A percentile compares a stretch with the other conserved stretches of the same genome.
These are phyloP conservation scores for Percina caprodes DNA, from an alignment of 2,113 vertebrate genomes.

Conservation along the genomic window DNA sequence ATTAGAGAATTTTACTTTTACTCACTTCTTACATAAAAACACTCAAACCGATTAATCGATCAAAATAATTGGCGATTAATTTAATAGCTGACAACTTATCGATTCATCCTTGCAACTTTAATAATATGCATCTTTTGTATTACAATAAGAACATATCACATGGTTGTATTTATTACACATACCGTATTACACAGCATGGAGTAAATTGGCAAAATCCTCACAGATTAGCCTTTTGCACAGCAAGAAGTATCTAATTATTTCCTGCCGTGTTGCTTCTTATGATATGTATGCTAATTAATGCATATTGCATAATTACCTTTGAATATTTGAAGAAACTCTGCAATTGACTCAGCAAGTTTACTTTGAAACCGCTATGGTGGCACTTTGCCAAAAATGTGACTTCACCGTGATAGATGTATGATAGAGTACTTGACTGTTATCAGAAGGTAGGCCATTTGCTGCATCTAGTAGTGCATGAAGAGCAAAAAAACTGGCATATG, in stretches of 20 bases:
- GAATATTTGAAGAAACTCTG: slow-evolving; percentile 54
- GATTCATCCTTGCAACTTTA: too few relatives aligned
- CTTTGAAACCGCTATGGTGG: slow-evolving; percentile 38
- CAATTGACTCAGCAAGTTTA: slow-evolving; percentile 63
- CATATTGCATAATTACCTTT: slow-evolving; percentile 64
- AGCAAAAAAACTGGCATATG: neutral
- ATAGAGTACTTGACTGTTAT: neutral
- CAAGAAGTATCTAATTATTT: slow-evolving; percentile 57
- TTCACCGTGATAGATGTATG: neutral
- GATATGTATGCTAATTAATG: slow-evolving; percentile 59
- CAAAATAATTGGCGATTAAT: too few relatives aligned
- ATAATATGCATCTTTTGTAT: neutral
- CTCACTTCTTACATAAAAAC: too few relatives aligned
- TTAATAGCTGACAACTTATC: too few relatives aligned
- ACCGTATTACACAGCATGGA: slow-evolving; percentile 6
- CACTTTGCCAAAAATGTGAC: slow-evolving; percentile 14
- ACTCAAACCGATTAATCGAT: too few relatives aligned
- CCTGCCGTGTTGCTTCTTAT: slow-evolving; percentile 46
- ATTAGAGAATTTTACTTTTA: too few relatives aligned
- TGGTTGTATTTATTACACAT: slow-evolving; percentile 14
- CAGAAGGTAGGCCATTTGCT: neutral
- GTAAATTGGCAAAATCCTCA: slow-evolving; percentile 38
- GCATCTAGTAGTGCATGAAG: neutral
- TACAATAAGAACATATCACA: neutral
- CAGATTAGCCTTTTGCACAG: slow-evolving; percentile 55